Evolutionary conservation across 1,140 invertebrate genomes (phyloP).

Genomic region (Muscidifurax raptorellus): DNA sequence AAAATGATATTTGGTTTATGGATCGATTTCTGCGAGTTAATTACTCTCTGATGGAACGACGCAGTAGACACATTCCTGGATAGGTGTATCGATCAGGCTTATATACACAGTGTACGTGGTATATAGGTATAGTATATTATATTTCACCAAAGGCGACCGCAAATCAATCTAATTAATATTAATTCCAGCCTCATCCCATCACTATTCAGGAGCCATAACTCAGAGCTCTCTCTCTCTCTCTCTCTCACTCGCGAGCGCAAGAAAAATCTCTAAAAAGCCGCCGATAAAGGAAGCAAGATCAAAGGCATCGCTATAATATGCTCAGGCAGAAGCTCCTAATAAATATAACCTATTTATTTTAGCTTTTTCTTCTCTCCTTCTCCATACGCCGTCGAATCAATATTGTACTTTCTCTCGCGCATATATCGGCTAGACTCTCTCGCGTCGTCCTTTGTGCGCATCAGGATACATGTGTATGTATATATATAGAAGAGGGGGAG

Average conservation of each 20-base stretch:
- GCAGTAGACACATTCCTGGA: no score
- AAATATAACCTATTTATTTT: slow-evolving; percentile 16
- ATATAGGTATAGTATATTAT: no score
- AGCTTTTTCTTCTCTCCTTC: not conserved
- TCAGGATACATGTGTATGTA: not conserved
- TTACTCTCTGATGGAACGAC: not conserved
- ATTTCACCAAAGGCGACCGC: not conserved
- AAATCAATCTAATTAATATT: not conserved
- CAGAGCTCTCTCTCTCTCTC: no score
- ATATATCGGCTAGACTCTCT: no score
- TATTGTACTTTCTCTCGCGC: not conserved
- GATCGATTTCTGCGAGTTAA: not conserved
- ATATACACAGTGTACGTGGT: not conserved
- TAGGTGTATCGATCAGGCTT: not conserved
- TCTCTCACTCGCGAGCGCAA: no score
- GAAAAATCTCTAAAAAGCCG: not conserved
- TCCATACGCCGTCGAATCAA: not conserved
- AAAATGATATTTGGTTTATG: not conserved
- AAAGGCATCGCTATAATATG: not conserved
- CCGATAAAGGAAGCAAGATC: not conserved
- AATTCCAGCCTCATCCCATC: not conserved
- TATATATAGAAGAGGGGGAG: not conserved
- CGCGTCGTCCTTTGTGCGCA: not conserved
- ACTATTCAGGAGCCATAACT: not conserved
- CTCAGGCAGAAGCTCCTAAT: not conserved